Conservation (phyloP, 2,888 invertebrate species). For the Clostera curtula region DNA sequence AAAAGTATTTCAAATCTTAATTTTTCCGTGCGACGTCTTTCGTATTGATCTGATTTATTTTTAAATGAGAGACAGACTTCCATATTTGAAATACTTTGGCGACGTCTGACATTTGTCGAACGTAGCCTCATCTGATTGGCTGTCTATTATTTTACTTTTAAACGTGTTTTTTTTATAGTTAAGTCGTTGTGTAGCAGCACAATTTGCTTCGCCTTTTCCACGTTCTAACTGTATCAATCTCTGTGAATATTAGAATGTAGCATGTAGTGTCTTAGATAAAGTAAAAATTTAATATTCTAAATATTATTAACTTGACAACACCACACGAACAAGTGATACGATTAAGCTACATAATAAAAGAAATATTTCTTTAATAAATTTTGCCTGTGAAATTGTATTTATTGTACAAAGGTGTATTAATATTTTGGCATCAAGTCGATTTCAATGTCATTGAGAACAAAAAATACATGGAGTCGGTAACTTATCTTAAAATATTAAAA, state of each 20-base stretch:
- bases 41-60: slow-evolving; percentile 33
- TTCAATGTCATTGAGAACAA: no score
- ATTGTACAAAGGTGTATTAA: slow-evolving; percentile 17
- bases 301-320: slow-evolving; percentile 69
- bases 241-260: slow-evolving; percentile 72
- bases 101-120: slow-evolving; percentile 15
- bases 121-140: slow-evolving; percentile 41
- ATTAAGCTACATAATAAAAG: slow-evolving; percentile 51
- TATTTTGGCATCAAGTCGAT: no score
- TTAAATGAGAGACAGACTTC: slow-evolving; percentile 28
- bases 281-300: slow-evolving; percentile 68
- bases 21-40: slow-evolving; percentile 29
- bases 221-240: slow-evolving; percentile 59
- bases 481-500: no score
- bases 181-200: slow-evolving; percentile 50
- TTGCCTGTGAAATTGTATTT: slow-evolving; percentile 56
- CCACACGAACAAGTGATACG: slow-evolving; percentile 71
- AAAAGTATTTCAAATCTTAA: slow-evolving; percentile 24
- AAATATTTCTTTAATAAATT: slow-evolving; percentile 58
- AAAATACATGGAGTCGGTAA: no score
- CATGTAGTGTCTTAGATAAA: slow-evolving; percentile 66
- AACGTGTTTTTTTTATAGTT: slow-evolving; percentile 30
- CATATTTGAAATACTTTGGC: slow-evolving; percentile 31
- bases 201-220: slow-evolving; percentile 64
- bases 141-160: slow-evolving; percentile 33